phyloP scores from a whole-genome alignment of 1,140 invertebrate species.

The Propsilocerus akamusi region DNA sequence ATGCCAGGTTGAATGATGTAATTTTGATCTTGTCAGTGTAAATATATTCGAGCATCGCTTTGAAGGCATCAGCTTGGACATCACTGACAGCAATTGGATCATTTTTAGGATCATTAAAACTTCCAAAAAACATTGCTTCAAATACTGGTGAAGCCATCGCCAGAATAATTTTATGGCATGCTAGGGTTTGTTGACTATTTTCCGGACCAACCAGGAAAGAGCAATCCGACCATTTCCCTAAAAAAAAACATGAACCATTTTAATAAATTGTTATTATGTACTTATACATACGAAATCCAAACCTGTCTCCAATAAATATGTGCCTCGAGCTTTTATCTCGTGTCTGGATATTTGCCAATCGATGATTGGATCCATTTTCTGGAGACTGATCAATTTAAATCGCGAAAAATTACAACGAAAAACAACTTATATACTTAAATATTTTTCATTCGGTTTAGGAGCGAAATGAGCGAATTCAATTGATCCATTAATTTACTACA shows the following conservation, averaged over 20 bases:
- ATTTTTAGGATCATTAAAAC: slow-evolving; percentile 43
- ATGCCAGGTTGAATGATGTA: slow-evolving; percentile 61
- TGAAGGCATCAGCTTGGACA: slow-evolving; percentile 69
- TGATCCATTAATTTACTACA: too few relatives aligned
- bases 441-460: too few relatives aligned
- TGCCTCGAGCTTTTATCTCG: slow-evolving; percentile 44
- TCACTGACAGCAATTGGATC: slow-evolving; percentile 60
- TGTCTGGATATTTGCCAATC: slow-evolving; percentile 59
- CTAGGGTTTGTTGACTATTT: slow-evolving; percentile 46
- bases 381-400: too few relatives aligned
- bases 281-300: slow-evolving; percentile 16
- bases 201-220: slow-evolving; percentile 64
- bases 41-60: slow-evolving; percentile 58
- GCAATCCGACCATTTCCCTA: slow-evolving; percentile 35
- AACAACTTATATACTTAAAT: too few relatives aligned
- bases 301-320: slow-evolving; percentile 48
- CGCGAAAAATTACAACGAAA: too few relatives aligned
- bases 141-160: slow-evolving; percentile 71
- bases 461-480: too few relatives aligned
- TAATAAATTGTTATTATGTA: background rate
- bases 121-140: slow-evolving; percentile 59
- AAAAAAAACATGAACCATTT: background rate
- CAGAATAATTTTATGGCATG: slow-evolving; percentile 60
- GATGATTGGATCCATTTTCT: slow-evolving; percentile 6
- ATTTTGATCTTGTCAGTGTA: slow-evolving; percentile 64